Conservation (phyloP, 1,140 invertebrate genomes). For the Drosophila pallidifrons region DNA sequence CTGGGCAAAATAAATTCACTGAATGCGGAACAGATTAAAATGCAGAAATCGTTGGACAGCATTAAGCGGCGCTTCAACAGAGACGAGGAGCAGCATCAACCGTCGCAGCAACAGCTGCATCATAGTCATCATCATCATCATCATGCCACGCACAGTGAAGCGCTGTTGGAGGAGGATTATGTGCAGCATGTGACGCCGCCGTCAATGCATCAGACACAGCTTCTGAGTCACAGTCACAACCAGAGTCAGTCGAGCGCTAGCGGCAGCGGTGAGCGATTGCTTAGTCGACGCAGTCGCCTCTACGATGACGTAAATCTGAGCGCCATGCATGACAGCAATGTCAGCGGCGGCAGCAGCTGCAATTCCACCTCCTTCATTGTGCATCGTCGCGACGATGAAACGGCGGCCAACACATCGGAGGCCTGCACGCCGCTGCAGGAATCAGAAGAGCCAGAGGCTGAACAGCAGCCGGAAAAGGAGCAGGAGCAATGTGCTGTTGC, state of each 20-base stretch:
- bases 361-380: slow-evolving; percentile 78
- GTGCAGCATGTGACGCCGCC: slow-evolving; percentile 31
- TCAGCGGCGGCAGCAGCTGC: slow-evolving; percentile 52
- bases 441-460: slow-evolving; percentile 13
- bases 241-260: slow-evolving; percentile 42
- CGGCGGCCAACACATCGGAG: slow-evolving; percentile 1
- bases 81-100: slow-evolving; percentile 43
- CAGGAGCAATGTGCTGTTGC: neutral
- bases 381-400: slow-evolving; percentile 52
- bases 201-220: slow-evolving; percentile 26
- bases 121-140: slow-evolving; percentile 10
- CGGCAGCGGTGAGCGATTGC: slow-evolving; percentile 64
- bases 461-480: neutral
- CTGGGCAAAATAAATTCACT: slow-evolving; percentile 67
- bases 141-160: slow-evolving; percentile 16
- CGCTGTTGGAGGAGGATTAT: neutral
- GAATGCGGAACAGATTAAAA: slow-evolving; percentile 73
- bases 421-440: slow-evolving; percentile 23
- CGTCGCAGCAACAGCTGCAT: neutral
- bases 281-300: slow-evolving; percentile 78
- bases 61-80: slow-evolving; percentile 77
- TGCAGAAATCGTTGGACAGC: slow-evolving; percentile 78
- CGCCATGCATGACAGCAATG: slow-evolving; percentile 63
- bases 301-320: slow-evolving; percentile 80
- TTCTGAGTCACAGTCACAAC: slow-evolving; percentile 37